Conservation (phyloP, 64 coral and sea anemone species). For the Stichodactyla mertensii region DNA sequence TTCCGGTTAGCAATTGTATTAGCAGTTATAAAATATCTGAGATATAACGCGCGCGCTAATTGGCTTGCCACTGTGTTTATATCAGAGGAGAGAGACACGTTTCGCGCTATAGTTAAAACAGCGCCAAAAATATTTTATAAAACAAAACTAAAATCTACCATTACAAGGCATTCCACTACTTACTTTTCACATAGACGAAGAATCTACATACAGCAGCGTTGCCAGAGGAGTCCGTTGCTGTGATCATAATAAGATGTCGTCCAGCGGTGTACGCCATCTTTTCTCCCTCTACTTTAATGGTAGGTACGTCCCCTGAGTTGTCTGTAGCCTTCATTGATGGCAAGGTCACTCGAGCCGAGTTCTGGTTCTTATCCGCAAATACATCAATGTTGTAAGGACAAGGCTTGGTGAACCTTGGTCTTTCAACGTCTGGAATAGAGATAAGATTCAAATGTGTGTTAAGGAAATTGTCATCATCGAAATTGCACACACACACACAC, state of each 20-base stretch:
- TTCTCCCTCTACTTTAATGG: slow-evolving; percentile 1
- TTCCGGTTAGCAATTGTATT: no score
- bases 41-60: no score
- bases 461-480: no score
- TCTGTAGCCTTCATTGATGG: slow-evolving; percentile 61
- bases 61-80: no score
- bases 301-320: slow-evolving; percentile 54
- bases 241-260: slow-evolving; percentile 26
- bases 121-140: no score
- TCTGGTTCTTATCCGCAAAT: slow-evolving; percentile 34
- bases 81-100: no score
- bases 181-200: slow-evolving; percentile 50
- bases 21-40: no score
- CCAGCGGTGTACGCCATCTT: slow-evolving; percentile 29
- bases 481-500: no score
- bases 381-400: slow-evolving; percentile 43
- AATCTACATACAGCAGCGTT: slow-evolving; percentile 46
- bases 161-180: not conserved
- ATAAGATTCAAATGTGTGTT: not conserved
- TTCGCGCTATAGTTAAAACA: no score
- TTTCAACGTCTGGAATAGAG: slow-evolving; percentile 41
- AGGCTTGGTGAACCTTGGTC: slow-evolving; percentile 31
- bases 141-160: no score
- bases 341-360: slow-evolving; percentile 36
- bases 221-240: slow-evolving; percentile 44